Conservation (phyloP, 2,888 invertebrate genomes). For the Osedax fenrisi region DNA sequence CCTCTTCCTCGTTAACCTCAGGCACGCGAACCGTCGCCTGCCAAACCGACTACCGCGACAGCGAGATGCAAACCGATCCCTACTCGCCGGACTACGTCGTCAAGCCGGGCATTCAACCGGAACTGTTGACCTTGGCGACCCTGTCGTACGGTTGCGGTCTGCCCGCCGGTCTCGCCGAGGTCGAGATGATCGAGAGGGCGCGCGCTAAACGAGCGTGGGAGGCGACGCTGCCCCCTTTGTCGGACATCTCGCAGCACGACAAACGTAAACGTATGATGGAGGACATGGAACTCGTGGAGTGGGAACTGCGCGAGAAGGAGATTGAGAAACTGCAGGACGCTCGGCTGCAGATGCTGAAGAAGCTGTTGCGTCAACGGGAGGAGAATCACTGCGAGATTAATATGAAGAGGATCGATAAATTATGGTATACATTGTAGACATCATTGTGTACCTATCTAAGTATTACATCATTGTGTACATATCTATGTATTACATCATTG, state of each 20-base stretch:
- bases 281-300: conserved; percentile 70
- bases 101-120: conserved; percentile 54
- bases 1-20: too few relatives aligned
- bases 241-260: conserved; percentile 54
- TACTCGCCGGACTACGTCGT: conserved; percentile 62
- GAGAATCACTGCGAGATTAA: conserved; percentile 49
- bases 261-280: conserved; percentile 61
- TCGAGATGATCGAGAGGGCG: conserved; percentile 61
- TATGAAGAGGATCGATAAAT: conserved; percentile 47
- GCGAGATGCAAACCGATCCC: conserved; percentile 65
- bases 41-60: conserved; percentile 65
- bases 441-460: too few relatives aligned
- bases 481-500: background rate
- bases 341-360: conserved; percentile 58
- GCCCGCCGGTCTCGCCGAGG: conserved; percentile 57
- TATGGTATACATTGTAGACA: conserved; percentile 48
- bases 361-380: conserved; percentile 56
- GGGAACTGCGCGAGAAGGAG: conserved; percentile 69
- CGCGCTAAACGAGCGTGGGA: conserved; percentile 61
- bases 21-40: conserved; percentile 55
- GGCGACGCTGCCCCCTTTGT: conserved; percentile 55
- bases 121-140: conserved; percentile 59
- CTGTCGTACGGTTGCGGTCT: conserved; percentile 59
- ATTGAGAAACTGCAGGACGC: conserved; percentile 50
- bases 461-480: too few relatives aligned